phyloP scores from a whole-genome alignment of 37 sponge, comb jelly and placozoan species.

The Dysidea cf. avara region DNA sequence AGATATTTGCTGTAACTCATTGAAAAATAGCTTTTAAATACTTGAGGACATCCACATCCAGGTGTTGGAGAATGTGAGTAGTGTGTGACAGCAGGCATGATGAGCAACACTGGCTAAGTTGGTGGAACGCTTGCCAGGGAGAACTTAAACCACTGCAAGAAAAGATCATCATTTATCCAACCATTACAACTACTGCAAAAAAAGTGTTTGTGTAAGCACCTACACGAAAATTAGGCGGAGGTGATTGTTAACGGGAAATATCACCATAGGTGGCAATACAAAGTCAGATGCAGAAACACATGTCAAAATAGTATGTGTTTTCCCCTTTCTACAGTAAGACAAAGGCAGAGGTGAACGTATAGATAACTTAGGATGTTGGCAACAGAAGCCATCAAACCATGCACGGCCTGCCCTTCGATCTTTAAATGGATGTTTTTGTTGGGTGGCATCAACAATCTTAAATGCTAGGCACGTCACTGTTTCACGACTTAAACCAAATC shows the following conservation, averaged over 20 bases:
- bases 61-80: constrained; percentile 54
- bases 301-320: no score
- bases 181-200: constrained; percentile 37
- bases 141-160: constrained; percentile 42
- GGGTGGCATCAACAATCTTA: constrained; percentile 4
- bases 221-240: constrained; percentile 5
- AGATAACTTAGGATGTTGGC: constrained; percentile 23
- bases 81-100: constrained; percentile 44
- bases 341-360: constrained; percentile 47
- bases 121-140: constrained; percentile 25
- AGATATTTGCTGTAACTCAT: constrained; percentile 43
- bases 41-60: constrained; percentile 52
- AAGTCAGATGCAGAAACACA: background rate
- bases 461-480: constrained; percentile 3
- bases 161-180: constrained; percentile 31
- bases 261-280: background rate
- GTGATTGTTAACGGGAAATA: constrained; percentile 13
- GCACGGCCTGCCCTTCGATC: constrained; percentile 29
- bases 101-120: constrained; percentile 27
- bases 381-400: constrained; percentile 49
- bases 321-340: constrained; percentile 18
- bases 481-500: constrained; percentile 14
- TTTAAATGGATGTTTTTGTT: constrained; percentile 15
- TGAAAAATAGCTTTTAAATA: constrained; percentile 32
- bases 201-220: constrained; percentile 35